Base-by-base conservation (phyloP, 2,797 vertebrate species). In the Enteromius trimaculatus region DNA sequence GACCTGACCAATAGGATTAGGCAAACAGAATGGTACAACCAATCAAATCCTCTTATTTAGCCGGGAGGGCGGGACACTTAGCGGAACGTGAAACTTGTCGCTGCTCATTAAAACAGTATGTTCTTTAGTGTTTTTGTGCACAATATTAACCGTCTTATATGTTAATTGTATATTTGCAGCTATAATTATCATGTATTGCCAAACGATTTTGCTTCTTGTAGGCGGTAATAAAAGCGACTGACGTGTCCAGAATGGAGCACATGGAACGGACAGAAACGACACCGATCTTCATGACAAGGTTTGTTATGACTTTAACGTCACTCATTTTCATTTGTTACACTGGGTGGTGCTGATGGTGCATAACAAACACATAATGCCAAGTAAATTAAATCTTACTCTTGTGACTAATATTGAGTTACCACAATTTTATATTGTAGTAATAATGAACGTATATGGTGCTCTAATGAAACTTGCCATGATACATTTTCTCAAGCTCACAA, bases 261-360 rank as follows among this genome's bases (percentile, higher is more conserved):
- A 51, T 0, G 16, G 60, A 75, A 7, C 13, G 29, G 60, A 66
- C 42, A 42, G 71, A 75, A 42, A 39, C 34, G 6, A 2, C 60
- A 16, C 34, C 17, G 31, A 51, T 29, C 17, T 16, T 51, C 70
- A n/a, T 16, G 10, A 66, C 9, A 66, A 76, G 80, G 80, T 82
- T 82, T 44, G 80, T 66, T 42, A 3, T 55, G 47, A 37, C 1
- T n/a, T 14, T 60, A 26, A 6, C 37, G 1, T 1, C 37, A 37
- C 1, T 65, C 1, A 37, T 66, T 17, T 62, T 26, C 21, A 2
- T 53, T 79, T 68, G 14, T 51, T 37, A 23, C 39, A 2, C 58
- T 47, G 75, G 39, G 39, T 77, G 58, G 39, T 21, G 42, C 77
- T 49, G 19, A 79, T 49, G 44, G 17, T n/a, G 19, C 10, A 64